phyloP scores from a whole-genome alignment of 2,888 invertebrate genomes.

The Octonoba sinensis region DNA sequence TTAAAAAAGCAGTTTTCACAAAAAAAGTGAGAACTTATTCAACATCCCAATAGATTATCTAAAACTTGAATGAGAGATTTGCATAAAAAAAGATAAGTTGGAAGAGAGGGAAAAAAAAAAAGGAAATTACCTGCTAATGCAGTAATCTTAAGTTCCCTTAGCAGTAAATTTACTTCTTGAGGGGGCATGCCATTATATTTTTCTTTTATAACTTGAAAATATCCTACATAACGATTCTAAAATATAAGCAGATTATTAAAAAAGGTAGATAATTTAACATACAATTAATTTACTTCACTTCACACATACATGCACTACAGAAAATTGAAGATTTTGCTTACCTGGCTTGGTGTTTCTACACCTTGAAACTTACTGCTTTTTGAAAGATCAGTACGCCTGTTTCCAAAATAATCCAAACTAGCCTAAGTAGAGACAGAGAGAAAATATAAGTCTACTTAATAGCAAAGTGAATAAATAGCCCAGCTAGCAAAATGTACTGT shows the following conservation, averaged over 20 bases:
- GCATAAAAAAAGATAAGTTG: no score
- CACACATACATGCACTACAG: background rate
- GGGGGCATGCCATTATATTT: slow-evolving; percentile 70
- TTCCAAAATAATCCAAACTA: slow-evolving; percentile 73
- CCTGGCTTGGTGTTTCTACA: slow-evolving; percentile 74
- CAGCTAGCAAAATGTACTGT: no score
- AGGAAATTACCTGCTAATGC: slow-evolving; percentile 69
- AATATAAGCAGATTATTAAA: slow-evolving; percentile 25
- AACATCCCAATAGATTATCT: no score
- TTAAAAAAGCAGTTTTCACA: no score
- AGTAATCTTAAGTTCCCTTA: slow-evolving; percentile 70
- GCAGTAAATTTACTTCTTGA: slow-evolving; percentile 69
- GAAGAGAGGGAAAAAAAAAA: no score
- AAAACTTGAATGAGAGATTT: no score
- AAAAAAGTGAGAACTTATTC: no score
- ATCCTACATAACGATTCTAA: slow-evolving; percentile 74
- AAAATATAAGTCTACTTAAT: background rate
- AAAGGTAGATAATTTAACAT: background rate
- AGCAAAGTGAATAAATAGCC: no score
- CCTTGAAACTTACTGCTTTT: slow-evolving; percentile 73
- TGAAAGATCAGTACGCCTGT: slow-evolving; percentile 72
- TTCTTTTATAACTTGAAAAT: slow-evolving; percentile 72
- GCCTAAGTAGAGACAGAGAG: slow-evolving; percentile 68
- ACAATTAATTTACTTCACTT: no score
- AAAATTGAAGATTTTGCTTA: slow-evolving; percentile 58